Evolutionary conservation across 2,888 invertebrate genomes (phyloP), one percentile per base, ranked within the genome.

Genomic region (Brachyptera putata): DNA sequence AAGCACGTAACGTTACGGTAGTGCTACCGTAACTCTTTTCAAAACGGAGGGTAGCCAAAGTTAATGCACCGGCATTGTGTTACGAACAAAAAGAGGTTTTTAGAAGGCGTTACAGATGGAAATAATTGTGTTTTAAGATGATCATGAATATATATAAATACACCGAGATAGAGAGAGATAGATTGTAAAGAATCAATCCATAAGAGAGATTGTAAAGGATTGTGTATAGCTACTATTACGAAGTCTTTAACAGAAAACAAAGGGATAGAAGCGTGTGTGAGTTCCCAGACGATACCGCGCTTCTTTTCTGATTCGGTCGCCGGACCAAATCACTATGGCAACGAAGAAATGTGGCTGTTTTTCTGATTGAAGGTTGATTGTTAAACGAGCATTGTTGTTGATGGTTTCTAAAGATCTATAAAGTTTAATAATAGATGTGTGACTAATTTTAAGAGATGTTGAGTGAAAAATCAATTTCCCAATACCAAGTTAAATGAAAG

Each of bases 211-310:
- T 39, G 24, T 37, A 56, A 56, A 56, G 26, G 16, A 7, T 9
- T 53, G 9, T 53, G 26, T 25, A 25, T n/a, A 24, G 24, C 22
- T 24, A 21, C 56, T 46, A 56, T 56, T 60, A 60, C 60, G 37
- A 56, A 56, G 56, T 60, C 30, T 56, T 60, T 48, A 60, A 7
- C n/a, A 60, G 56, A 56, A 50, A 60, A 60, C 60, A 60, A 60
- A 56, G n/a, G 48, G 26, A 36, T 39, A 36, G 18, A 2, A 21
- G n/a, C 18, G 53, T 36, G 53, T 53, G 53, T 21, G 46, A 37
- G 36, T 36, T 9, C n/a, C 13, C 16, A n/a, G n/a, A n/a, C n/a
- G n/a, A n/a, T n/a, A n/a, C n/a, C n/a, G n/a, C n/a, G n/a, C n/a
- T n/a, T n/a, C n/a, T n/a, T n/a, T n/a, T n/a, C n/a, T n/a, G n/a